Evolutionary conservation across 2,797 vertebrate genomes (phyloP).

Genomic region (Halcyon badia): DNA sequence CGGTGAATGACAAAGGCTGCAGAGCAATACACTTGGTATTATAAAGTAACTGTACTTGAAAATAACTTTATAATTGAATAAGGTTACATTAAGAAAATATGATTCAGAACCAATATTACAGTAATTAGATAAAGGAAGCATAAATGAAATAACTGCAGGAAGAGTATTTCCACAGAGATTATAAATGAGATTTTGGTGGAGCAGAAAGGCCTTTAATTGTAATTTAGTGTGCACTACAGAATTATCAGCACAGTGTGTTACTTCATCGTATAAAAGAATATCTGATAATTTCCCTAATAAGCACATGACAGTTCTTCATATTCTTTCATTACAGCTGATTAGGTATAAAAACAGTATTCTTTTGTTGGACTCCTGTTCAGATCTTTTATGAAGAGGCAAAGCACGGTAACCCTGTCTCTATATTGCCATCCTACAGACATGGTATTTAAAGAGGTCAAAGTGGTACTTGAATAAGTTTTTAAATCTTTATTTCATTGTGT

Average conservation of each 20-base stretch:
- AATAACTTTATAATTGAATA: slow-evolving; percentile 86
- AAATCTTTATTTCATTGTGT: background rate
- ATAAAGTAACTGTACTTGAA: slow-evolving; percentile 81
- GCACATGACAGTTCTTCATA: slow-evolving; percentile 82
- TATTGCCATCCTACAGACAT: background rate
- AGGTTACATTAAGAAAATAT: slow-evolving; percentile 82
- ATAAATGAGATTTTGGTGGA: slow-evolving; percentile 84
- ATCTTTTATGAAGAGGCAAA: slow-evolving; percentile 50
- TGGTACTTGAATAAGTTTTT: background rate
- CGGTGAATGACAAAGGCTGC: slow-evolving; percentile 65
- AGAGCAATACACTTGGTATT: slow-evolving; percentile 73
- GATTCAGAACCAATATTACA: slow-evolving; percentile 83
- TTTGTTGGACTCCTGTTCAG: slow-evolving; percentile 66
- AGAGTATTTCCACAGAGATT: slow-evolving; percentile 83
- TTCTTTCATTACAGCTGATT: slow-evolving; percentile 80
- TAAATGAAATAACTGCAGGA: slow-evolving; percentile 84
- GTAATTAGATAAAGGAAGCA: slow-evolving; percentile 85
- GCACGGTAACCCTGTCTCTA: slow-evolving; percentile 9
- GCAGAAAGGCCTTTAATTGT: slow-evolving; percentile 84
- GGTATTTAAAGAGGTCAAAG: slow-evolving; percentile 42
- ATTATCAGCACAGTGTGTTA: slow-evolving; percentile 82
- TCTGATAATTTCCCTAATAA: slow-evolving; percentile 84
- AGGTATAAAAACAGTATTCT: slow-evolving; percentile 76
- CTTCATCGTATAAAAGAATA: slow-evolving; percentile 82
- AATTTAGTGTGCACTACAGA: slow-evolving; percentile 85